These are phyloP conservation scores for Nasalis larvatus DNA, from an alignment of 2,113 vertebrate species.

Conservation along the genomic window DNA sequence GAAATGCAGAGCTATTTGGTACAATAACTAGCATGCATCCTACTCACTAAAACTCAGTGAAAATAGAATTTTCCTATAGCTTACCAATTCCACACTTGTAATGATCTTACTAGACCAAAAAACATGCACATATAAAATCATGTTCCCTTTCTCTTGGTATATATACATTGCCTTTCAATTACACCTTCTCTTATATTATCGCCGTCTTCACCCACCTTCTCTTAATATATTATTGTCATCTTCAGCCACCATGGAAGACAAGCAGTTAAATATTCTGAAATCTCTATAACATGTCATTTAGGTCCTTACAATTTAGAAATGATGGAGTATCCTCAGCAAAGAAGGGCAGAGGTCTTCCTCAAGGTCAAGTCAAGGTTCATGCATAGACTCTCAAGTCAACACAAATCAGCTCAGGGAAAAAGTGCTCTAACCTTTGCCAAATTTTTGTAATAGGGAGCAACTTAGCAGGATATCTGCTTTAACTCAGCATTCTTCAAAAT, in stretches of 20 bases:
- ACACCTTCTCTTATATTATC: rapidly evolving
- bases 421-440: rapidly evolving
- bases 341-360: rapidly evolving
- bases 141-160: rapidly evolving
- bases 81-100: no score
- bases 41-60: rapidly evolving
- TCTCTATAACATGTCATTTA: rapidly evolving
- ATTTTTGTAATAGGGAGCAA: not conserved
- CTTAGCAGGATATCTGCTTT: rapidly evolving
- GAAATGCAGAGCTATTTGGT: rapidly evolving
- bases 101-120: not conserved
- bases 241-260: rapidly evolving
- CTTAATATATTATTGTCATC: rapidly evolving
- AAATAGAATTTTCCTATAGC: rapidly evolving
- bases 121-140: rapidly evolving
- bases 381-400: not conserved
- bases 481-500: not conserved
- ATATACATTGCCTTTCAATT: rapidly evolving
- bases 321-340: not conserved
- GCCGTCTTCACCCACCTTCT: rapidly evolving
- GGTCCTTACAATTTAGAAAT: not conserved
- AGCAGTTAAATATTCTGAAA: rapidly evolving
- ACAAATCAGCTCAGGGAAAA: rapidly evolving
- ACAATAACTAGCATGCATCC: rapidly evolving
- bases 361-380: not conserved